Evolutionary conservation across 1,140 invertebrate species (phyloP), one percentile per base, ranked within the genome.

Genomic region (Drosophila obscura): DNA sequence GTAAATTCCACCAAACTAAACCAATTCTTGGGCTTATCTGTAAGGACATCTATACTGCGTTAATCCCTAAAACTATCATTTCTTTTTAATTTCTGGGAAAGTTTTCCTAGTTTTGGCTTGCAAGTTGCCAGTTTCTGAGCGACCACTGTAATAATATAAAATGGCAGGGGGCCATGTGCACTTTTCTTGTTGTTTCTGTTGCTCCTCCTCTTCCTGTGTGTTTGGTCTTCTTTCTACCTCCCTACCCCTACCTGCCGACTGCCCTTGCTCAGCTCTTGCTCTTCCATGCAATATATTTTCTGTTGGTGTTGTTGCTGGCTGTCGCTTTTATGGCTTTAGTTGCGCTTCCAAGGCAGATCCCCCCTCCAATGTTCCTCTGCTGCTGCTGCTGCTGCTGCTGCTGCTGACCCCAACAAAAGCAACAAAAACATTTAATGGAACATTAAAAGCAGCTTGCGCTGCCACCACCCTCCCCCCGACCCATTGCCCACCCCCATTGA

Each of bases 401-500:
- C 45, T 22, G n/a, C 22, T 15, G 50, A 50, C 44, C 35, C 64
- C 65, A 69, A 50, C 71, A 59, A 28, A 24, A 24, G 22, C 65
- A 75, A 35, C 57, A 58, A 39, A 49, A 75, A 53, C 44, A 55
- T 81, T 85, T 77, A 85, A 81, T 81, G 82, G 74, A 67, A 85
- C 77, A 85, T 85, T 87, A 85, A 85, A 78, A 87, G 82, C 82
- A 85, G 81, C 80, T 84, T 84, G 80, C 64, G 76, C 46, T 73
- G 71, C 48, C 66, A 61, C 66, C 57, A 77, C 69, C 61, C 61
- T 53, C 50, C 19, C 61, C 57, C 50, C 19, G 0, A 19, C 19
- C 19, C 19, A 19, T 19, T 19, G 19, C 19, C 56, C 51, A 39
- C 6, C 60, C 56, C 78, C 79, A 22, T 11, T 41, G 3, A 13